Evolutionary conservation across 2,888 invertebrate species (phyloP).

Genomic region (Azorinus chamasolen): DNA sequence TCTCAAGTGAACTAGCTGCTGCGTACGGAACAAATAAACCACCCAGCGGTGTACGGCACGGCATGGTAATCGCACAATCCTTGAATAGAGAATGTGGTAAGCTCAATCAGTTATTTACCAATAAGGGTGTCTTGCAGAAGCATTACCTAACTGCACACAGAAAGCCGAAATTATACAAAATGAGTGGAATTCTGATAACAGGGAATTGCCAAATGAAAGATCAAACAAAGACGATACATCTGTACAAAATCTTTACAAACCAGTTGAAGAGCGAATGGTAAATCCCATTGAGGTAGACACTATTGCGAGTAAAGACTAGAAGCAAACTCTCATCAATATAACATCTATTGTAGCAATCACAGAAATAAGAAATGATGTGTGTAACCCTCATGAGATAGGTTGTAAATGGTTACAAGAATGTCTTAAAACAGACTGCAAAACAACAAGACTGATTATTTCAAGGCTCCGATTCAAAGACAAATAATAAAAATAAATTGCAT

Average conservation of each 20-base stretch:
- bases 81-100: conserved; percentile 37
- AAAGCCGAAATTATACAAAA: conserved; percentile 22
- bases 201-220: conserved; percentile 12
- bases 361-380: conserved; percentile 7
- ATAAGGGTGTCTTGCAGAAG: conserved; percentile 23
- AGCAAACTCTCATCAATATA: conserved; percentile 29
- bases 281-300: conserved; percentile 29
- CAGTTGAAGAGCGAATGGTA: conserved; percentile 19
- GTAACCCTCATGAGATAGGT: not conserved
- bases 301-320: conserved; percentile 16
- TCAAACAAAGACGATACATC: conserved; percentile 19
- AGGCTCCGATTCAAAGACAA: conserved; percentile 7
- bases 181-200: not conserved
- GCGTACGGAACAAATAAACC: conserved; percentile 14
- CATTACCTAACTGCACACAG: conserved; percentile 32
- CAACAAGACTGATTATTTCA: conserved; percentile 8
- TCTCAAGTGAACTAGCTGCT: conserved; percentile 3
- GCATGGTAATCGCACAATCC: conserved; percentile 30
- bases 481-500: conserved; percentile 6
- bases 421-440: conserved; percentile 9
- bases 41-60: conserved; percentile 34
- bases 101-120: conserved; percentile 15
- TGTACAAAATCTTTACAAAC: not conserved
- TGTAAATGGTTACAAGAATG: not conserved
- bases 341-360: conserved; percentile 19